Percentiles rank a stretch among this genome's conserved stretches.
Conservation (phyloP, 2,113 vertebrate genomes). For the Pyxicephalus adspersus region DNA sequence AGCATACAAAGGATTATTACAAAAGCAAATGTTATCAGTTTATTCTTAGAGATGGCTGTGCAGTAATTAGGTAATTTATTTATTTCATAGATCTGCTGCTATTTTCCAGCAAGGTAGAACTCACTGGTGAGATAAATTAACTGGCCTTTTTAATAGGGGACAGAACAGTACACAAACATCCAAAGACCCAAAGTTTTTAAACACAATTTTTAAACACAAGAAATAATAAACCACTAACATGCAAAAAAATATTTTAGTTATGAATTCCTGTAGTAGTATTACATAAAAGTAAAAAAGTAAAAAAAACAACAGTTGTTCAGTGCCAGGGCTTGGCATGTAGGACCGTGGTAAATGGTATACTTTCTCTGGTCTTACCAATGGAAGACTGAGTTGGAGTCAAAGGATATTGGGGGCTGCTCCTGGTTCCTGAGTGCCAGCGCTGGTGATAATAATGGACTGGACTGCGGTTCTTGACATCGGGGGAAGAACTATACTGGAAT, state of each 20-base stretch:
- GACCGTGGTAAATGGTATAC: slow-evolving; percentile 10
- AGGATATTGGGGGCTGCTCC: background rate
- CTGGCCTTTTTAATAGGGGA: background rate
- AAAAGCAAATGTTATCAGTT: no score
- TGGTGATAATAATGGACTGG: slow-evolving; percentile 42
- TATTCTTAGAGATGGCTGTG: no score
- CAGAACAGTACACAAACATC: background rate
- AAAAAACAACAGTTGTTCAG: slow-evolving; percentile 53
- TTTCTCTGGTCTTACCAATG: slow-evolving; percentile 59
- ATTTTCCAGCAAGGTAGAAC: no score
- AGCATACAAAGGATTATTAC: no score
- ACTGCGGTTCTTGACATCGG: slow-evolving; percentile 38
- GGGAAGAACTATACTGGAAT: background rate
- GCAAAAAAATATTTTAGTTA: slow-evolving; percentile 1
- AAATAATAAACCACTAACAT: background rate
- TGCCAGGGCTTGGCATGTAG: slow-evolving; percentile 63
- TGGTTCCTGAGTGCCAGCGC: slow-evolving; percentile 53
- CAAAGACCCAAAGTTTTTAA: background rate
- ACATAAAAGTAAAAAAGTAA: background rate
- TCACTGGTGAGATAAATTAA: background rate
- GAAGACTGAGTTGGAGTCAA: slow-evolving; percentile 3
- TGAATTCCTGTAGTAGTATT: background rate
- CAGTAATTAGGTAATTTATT: no score
- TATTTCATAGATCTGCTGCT: no score
- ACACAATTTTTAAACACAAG: no score